These are phyloP conservation scores for Sardina pilchardus DNA, from an alignment of 2,113 vertebrate genomes.

Conservation along the genomic window DNA sequence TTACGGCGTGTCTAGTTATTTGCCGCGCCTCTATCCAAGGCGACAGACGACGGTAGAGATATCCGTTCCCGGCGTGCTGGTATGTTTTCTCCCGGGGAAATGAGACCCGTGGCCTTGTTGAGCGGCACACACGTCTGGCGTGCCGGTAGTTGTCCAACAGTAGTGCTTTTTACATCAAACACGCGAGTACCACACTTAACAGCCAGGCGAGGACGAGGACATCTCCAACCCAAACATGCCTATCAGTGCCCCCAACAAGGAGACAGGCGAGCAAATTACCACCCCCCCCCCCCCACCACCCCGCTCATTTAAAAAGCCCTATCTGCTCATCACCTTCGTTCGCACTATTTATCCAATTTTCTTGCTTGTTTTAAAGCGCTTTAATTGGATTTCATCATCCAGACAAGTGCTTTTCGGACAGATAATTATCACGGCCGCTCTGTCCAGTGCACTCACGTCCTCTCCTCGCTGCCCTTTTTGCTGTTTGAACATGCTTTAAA, in stretches of 20 bases:
- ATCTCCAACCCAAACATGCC: slow-evolving; percentile 7
- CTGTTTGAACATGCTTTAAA: slow-evolving; percentile 38
- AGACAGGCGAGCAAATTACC: slow-evolving; percentile 22
- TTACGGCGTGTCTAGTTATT: no score
- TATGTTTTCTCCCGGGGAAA: neutral
- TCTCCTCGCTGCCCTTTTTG: slow-evolving; percentile 42
- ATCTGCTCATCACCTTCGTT: slow-evolving; percentile 27
- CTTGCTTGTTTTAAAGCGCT: slow-evolving; percentile 45
- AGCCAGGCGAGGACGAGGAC: neutral
- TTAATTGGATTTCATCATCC: slow-evolving; percentile 54
- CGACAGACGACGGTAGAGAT: neutral
- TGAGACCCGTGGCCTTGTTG: neutral
- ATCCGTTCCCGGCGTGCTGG: neutral
- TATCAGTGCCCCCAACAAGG: slow-evolving; percentile 9
- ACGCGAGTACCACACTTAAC: neutral
- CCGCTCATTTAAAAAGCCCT: slow-evolving; percentile 5
- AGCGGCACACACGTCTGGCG: neutral
- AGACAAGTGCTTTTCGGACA: slow-evolving; percentile 51
- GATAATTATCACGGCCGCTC: slow-evolving; percentile 52
- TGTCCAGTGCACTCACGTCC: slow-evolving; percentile 36
- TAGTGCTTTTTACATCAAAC: neutral
- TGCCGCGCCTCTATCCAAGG: neutral
- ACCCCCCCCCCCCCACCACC: neutral
- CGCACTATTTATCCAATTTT: slow-evolving; percentile 44
- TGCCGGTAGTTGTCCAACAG: neutral